Evolutionary conservation across 2,888 invertebrate genomes (phyloP), one percentile per base, ranked within the genome.

Genomic region (Conchocele bisecta): DNA sequence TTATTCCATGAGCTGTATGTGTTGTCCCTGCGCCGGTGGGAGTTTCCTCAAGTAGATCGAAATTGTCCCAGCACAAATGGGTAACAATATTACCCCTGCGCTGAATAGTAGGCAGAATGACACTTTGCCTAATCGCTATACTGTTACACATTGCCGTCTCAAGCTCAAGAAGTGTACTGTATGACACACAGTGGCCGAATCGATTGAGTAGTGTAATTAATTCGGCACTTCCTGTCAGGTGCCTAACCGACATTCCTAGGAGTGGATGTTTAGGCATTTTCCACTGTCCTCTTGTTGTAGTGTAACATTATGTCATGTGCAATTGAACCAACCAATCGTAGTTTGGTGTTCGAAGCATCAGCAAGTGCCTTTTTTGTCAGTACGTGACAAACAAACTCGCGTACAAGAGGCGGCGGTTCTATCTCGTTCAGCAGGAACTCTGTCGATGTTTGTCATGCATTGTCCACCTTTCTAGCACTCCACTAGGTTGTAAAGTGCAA

Each of bases 141-240:
- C 35, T 46, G 17, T 58, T 56, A 33, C 57, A 58, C 46, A 58
- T 65, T 11, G 65, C 64, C 37, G 64, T 56, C 28, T 64, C 64
- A 4, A 65, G 50, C 24, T 65, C 65, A 4, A 58, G 56, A 28
- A 39, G 29, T 37, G 28, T 44, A n/a, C 57, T 28, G 33, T 58
- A 56, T 33, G 65, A 65, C 26, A 20, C 37, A 28, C 65, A 46
- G 33, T 66, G 58, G 5, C 66, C 39, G 35, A 50, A 48, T 13
- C 58, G 22, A 26, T 66, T 59, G 13, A 65, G 58, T 35, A 65
- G 28, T 15, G 46, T 65, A n/a, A 65, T 29, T 50, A 65, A 1
- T 24, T 48, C 46, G 3, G 29, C 35, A 54, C 42, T 63, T n/a
- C 54, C 63, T 42, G 54, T 63, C 17, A 63, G 17, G 42, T 63